phyloP scores from a whole-genome alignment of 2,797 vertebrate genomes.

The Alca torda region DNA sequence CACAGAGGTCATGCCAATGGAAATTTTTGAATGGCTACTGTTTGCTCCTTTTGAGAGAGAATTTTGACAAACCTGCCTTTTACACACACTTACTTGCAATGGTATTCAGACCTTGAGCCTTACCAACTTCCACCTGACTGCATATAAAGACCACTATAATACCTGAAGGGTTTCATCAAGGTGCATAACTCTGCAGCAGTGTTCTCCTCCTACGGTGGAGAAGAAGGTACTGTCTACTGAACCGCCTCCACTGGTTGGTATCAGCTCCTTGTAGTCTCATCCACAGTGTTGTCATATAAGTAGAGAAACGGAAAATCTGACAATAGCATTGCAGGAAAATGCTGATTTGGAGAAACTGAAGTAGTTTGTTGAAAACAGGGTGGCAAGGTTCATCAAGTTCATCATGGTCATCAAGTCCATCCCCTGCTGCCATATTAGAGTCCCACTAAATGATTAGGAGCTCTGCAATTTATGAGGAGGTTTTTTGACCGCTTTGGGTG shows the following conservation, averaged over 20 bases:
- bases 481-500: background rate
- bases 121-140: background rate
- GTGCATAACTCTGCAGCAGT: background rate
- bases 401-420: background rate
- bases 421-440: background rate
- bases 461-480: rapidly evolving
- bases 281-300: background rate
- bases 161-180: background rate
- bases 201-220: background rate
- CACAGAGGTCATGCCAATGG: background rate
- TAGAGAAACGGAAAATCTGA: background rate
- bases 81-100: background rate
- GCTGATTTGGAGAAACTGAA: background rate
- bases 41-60: background rate
- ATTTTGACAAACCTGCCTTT: background rate
- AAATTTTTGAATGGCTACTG: background rate
- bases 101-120: background rate
- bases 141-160: background rate
- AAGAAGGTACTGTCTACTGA: background rate
- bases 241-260: rapidly evolving
- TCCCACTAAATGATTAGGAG: background rate
- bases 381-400: background rate
- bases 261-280: background rate
- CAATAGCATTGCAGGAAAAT: background rate
- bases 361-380: background rate